phyloP scores from a whole-genome alignment of 2,888 invertebrate genomes.

The Ceriagrion tenellum region DNA sequence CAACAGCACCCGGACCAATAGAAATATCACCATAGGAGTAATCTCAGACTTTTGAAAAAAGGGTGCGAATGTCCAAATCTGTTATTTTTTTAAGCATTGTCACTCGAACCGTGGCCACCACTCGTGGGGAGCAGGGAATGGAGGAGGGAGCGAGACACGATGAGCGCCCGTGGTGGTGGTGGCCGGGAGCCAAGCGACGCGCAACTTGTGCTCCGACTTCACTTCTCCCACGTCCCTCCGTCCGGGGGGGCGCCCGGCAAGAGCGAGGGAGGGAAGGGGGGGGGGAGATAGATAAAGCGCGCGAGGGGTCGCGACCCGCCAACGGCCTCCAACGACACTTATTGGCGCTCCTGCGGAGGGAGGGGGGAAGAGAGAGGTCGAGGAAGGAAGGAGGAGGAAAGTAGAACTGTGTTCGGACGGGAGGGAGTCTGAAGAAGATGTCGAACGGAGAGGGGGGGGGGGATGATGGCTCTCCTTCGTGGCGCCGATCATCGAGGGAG shows the following conservation, averaged over 20 bases:
- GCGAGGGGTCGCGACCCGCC: constrained; percentile 34
- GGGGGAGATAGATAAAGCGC: neutral
- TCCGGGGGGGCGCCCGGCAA: neutral
- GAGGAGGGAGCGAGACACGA: neutral
- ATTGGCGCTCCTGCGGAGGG: constrained; percentile 35
- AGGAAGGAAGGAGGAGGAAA: neutral
- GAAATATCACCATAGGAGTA: no score
- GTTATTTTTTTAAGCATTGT: no score
- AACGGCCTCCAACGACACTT: constrained; percentile 55
- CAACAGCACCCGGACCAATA: no score
- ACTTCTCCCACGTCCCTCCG: neutral
- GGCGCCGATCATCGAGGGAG: neutral
- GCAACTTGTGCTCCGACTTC: neutral
- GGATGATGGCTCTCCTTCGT: neutral
- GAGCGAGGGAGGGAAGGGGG: neutral
- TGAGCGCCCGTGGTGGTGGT: neutral
- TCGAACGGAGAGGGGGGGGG: neutral
- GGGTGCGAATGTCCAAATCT: no score
- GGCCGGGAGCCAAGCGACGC: constrained; percentile 40
- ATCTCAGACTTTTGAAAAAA: no score
- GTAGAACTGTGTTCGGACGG: neutral
- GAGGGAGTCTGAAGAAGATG: neutral
- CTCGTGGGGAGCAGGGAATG: neutral
- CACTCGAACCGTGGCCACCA: neutral
- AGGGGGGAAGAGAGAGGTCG: neutral